These are phyloP conservation scores for Drosophila saltans DNA, from an alignment of 1,140 invertebrate species.

Conservation along the genomic window DNA sequence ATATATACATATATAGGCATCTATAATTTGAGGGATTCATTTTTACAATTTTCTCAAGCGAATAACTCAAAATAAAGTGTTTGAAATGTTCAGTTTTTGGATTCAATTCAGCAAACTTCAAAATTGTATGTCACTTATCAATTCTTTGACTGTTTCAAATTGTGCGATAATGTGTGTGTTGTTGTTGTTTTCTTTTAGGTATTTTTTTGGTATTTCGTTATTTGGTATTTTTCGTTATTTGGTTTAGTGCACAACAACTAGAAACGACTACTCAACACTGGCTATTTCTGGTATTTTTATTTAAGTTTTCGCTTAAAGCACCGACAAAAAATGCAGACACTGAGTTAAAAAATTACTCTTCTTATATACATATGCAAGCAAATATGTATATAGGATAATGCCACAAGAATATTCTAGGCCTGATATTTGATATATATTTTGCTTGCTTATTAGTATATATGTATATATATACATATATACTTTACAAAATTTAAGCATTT, in stretches of 20 bases:
- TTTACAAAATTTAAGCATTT: constrained; percentile 46
- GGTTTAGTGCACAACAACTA: constrained; percentile 65
- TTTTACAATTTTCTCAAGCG: constrained; percentile 5
- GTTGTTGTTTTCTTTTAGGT: constrained; percentile 8
- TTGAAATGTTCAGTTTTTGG: constrained; percentile 8
- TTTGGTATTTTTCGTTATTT: constrained; percentile 49
- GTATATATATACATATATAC: constrained; percentile 21
- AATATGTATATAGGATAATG: constrained; percentile 23
- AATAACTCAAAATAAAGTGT: constrained; percentile 27
- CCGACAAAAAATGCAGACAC: constrained; percentile 50
- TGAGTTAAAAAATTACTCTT: constrained; percentile 46
- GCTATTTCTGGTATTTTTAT: constrained; percentile 25
- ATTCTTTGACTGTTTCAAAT: constrained; percentile 2
- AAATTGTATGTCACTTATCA: constrained; percentile 1
- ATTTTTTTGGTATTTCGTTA: constrained; percentile 25
- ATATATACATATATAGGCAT: background rate
- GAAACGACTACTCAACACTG: constrained; percentile 61
- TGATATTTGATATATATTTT: constrained; percentile 30
- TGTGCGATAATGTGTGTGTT: constrained; percentile 2
- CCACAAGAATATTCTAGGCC: constrained; percentile 34
- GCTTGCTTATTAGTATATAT: constrained; percentile 24
- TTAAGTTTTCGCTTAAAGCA: constrained; percentile 47
- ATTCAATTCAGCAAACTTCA: constrained; percentile 10
- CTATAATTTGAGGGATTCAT: constrained; percentile 7
- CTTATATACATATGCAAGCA: constrained; percentile 15